Evolutionary conservation across 2,113 vertebrate species (phyloP).

Genomic region (Dinomys branickii): DNA sequence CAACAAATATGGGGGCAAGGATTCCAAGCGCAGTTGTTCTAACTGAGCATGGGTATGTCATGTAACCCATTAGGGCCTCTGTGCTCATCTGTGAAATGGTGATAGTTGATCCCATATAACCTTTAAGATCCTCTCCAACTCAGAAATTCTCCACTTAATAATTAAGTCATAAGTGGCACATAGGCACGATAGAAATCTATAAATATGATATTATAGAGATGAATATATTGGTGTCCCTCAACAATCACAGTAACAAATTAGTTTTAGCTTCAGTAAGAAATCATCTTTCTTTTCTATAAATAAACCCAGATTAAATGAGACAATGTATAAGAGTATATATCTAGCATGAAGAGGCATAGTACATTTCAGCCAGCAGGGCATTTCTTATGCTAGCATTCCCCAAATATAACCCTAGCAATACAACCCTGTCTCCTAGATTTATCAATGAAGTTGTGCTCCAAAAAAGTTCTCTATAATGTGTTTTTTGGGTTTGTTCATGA

Average conservation of each 20-base stretch:
- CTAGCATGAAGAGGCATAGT: not conserved
- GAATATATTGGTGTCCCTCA: not conserved
- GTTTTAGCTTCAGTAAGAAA: not conserved
- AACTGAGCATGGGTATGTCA: not conserved
- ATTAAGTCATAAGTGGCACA: not conserved
- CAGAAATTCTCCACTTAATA: constrained; percentile 10
- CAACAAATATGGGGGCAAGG: not conserved
- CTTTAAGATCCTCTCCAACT: not conserved
- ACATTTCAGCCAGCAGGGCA: not conserved
- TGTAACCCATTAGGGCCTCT: not conserved
- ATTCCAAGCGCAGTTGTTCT: constrained; percentile 39
- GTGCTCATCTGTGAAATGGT: constrained; percentile 42
- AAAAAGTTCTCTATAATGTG: not conserved
- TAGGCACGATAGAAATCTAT: not conserved
- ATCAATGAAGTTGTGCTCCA: not conserved
- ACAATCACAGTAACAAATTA: not conserved
- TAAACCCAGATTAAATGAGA: constrained; percentile 18
- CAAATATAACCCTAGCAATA: constrained; percentile 21
- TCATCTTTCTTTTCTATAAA: not conserved
- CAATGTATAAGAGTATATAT: not conserved
- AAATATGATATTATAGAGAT: constrained; percentile 49
- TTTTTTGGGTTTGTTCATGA: not conserved
- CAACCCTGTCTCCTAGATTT: not conserved
- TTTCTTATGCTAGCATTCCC: not conserved
- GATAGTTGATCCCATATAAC: not conserved